Base-by-base conservation (phyloP, 2,797 vertebrate genomes). In the Salmo trutta region DNA sequence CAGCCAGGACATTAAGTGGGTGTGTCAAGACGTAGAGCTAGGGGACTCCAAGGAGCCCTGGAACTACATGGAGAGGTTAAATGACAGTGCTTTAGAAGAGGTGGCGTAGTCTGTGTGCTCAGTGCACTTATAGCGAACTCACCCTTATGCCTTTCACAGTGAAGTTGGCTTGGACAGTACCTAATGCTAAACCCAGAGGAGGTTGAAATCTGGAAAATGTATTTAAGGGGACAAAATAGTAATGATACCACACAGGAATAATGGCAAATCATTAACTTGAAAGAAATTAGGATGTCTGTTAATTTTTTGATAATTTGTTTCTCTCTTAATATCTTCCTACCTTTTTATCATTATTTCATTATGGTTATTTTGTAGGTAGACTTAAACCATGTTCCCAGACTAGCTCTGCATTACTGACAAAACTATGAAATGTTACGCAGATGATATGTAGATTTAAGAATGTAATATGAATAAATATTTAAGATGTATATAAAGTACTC, bases 1-100 rank as follows among this genome's bases (percentile, higher is more conserved):
- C 4, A 93, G 95, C 0, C 96, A 96, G 81, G 96, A 96, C 90
- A 95, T 97, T 91, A 95, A 96, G 86, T 98, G 97, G 98, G 96
- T 96, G 80, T 97, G 97, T 87, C 96, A 93, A 84, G 97, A 97
- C 14, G 84, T 96, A 88, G 95, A 94, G 77, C 87, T 95, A 71
- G 95, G 94, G 51, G 93, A 95, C 86, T 94, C 96, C 77, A 93
- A 92, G 85, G 97, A 98, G 81, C 93, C 95, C 54, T 93, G 93
- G 88, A 94, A 93, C 91, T 96, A 96, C 89, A 95, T 95, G 96
- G 97, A 97, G 86, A 94, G 95, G 79, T 88, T 96, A 89, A 95
- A 94, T 75, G 97, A 97, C 87, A 94, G 87, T 82, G 92, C 91
- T 83, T 88, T 93, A 81, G 93, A 94, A 79, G 94, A 94, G 74